A percentile compares a stretch with the other conserved stretches of the same genome.
Conservation (phyloP, 2,797 vertebrate genomes). For the Sebastes aleutianus region DNA sequence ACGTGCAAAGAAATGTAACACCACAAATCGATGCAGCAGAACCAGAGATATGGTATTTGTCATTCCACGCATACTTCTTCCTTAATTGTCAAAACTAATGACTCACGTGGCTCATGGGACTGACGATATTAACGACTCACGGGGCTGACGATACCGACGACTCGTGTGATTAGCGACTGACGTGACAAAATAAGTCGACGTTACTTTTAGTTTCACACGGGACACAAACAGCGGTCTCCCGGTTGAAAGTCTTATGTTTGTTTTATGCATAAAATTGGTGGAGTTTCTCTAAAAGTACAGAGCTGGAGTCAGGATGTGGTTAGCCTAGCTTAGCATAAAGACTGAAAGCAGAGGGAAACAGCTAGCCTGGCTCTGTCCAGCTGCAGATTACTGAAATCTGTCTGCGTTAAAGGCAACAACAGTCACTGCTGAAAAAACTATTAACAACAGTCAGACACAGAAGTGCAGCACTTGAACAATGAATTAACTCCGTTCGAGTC, state of each 20-base stretch:
- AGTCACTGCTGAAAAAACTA: background rate
- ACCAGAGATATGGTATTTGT: background rate
- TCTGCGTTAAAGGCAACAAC: background rate
- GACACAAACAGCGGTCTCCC: no score
- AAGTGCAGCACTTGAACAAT: background rate
- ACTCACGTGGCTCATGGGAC: no score
- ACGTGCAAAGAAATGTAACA: no score
- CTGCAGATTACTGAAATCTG: background rate
- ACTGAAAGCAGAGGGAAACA: background rate
- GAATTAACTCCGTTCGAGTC: background rate
- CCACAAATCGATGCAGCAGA: background rate
- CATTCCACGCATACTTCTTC: background rate
- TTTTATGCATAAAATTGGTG: no score
- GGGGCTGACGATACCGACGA: no score
- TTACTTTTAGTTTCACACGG: no score
- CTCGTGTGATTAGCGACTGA: no score
- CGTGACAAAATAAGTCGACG: no score
- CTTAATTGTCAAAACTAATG: no score
- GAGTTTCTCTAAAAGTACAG: no score
- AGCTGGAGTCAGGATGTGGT: background rate
- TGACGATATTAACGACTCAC: no score
- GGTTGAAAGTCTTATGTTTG: no score
- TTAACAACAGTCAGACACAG: background rate
- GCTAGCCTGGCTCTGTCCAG: background rate
- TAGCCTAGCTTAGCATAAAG: background rate